These are phyloP conservation scores for Propithecus deckenii DNA, from an alignment of 2,797 vertebrate genomes.

Conservation along the genomic window DNA sequence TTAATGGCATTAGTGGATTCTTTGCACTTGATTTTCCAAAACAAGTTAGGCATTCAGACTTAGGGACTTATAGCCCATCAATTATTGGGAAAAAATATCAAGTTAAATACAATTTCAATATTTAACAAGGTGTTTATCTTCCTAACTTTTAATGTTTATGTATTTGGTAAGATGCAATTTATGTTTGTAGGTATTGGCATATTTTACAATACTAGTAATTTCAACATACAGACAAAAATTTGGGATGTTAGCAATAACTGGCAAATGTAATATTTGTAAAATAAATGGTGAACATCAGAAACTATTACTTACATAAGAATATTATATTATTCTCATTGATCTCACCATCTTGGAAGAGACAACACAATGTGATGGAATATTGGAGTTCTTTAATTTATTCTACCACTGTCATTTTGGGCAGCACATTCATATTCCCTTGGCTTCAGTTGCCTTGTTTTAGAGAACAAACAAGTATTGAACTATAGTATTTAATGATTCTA, in stretches of 20 bases:
- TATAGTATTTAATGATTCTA: neutral
- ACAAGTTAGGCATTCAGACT: neutral
- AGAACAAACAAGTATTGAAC: neutral
- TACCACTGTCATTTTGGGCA: neutral
- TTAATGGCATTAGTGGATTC: neutral
- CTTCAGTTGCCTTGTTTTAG: neutral
- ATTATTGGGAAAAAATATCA: neutral
- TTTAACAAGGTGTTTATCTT: neutral
- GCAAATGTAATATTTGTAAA: neutral
- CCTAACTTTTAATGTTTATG: neutral
- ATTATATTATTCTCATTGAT: neutral
- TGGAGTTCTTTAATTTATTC: neutral
- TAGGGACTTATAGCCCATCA: neutral
- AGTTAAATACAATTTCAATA: neutral
- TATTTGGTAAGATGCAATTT: neutral
- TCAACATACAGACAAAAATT: neutral
- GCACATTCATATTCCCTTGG: neutral
- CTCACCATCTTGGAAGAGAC: neutral
- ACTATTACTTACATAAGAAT: neutral
- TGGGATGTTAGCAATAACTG: neutral
- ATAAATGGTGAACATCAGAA: neutral
- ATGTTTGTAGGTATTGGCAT: neutral
- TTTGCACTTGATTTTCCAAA: neutral
- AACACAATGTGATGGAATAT: fast-evolving
- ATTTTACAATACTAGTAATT: neutral